These are phyloP conservation scores for Phragmatobia fuliginosa DNA, from an alignment of 2,888 invertebrate genomes.

Conservation along the genomic window DNA sequence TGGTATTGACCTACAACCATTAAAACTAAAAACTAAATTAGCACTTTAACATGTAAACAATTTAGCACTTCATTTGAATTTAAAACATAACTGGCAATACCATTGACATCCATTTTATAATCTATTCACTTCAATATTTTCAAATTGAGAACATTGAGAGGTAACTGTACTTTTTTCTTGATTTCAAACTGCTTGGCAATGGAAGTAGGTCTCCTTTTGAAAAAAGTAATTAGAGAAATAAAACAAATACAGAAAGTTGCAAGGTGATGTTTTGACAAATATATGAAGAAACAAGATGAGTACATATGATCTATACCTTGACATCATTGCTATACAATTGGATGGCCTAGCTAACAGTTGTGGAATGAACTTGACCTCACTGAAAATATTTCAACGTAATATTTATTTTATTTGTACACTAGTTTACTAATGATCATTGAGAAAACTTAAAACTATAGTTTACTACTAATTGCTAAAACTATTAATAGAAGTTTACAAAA, in stretches of 20 bases:
- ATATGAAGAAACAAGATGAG: neutral
- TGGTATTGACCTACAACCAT: slow-evolving; percentile 1
- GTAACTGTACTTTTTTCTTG: neutral
- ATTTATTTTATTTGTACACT: neutral
- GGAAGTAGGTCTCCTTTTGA: neutral
- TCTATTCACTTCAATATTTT: neutral
- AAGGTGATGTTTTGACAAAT: neutral
- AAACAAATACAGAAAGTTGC: neutral
- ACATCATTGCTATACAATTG: neutral
- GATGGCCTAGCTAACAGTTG: neutral
- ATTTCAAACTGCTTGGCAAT: neutral
- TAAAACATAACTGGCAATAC: neutral
- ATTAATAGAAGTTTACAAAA: neutral
- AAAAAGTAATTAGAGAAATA: neutral
- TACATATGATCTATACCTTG: neutral
- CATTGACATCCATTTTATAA: neutral
- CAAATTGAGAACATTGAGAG: neutral
- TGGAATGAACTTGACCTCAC: neutral
- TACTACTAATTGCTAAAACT: neutral
- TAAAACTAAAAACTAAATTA: neutral
- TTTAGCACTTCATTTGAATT: neutral
- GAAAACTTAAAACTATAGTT: neutral
- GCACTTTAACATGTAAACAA: neutral
- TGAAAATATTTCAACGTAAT: neutral
- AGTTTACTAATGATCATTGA: no score